Conservation (phyloP, 2,888 invertebrate species). For the Dasypolia templi region DNA sequence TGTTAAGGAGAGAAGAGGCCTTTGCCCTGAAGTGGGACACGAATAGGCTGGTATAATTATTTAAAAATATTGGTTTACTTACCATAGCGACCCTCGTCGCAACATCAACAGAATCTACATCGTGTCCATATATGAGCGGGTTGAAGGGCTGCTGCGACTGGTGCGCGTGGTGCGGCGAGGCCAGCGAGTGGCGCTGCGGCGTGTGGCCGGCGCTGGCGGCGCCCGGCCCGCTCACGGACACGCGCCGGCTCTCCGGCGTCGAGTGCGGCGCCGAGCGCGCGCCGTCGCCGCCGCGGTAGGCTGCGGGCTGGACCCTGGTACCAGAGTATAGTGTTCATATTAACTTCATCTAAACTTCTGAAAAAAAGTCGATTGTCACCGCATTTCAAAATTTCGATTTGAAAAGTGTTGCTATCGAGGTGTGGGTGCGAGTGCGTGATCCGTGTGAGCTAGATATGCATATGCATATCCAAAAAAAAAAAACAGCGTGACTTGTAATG, state of each 20-base stretch:
- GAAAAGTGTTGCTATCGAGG: background rate
- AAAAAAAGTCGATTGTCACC: background rate
- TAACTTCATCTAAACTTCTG: too few species aligned
- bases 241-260: slow-evolving; percentile 85
- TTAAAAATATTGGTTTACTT: background rate
- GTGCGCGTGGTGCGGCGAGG: slow-evolving; percentile 78
- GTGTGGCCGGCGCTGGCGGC: slow-evolving; percentile 79
- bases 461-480: background rate
- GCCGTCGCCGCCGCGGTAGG: slow-evolving; percentile 76
- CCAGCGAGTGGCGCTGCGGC: slow-evolving; percentile 85
- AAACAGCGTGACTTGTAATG: background rate
- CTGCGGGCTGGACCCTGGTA: slow-evolving; percentile 80
- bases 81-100: slow-evolving; percentile 96
- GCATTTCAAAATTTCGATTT: background rate
- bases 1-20: too few species aligned
- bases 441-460: background rate
- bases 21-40: background rate
- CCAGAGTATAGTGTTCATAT: background rate
- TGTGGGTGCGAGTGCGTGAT: background rate
- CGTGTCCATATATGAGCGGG: slow-evolving; percentile 97
- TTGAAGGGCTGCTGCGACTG: slow-evolving; percentile 92
- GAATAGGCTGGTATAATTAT: background rate
- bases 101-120: slow-evolving; percentile 99
- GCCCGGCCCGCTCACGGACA: slow-evolving; percentile 75
- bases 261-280: slow-evolving; percentile 81